These are phyloP conservation scores for Quadroppia sp. DNA, from an alignment of 2,888 invertebrate genomes.

Conservation along the genomic window DNA sequence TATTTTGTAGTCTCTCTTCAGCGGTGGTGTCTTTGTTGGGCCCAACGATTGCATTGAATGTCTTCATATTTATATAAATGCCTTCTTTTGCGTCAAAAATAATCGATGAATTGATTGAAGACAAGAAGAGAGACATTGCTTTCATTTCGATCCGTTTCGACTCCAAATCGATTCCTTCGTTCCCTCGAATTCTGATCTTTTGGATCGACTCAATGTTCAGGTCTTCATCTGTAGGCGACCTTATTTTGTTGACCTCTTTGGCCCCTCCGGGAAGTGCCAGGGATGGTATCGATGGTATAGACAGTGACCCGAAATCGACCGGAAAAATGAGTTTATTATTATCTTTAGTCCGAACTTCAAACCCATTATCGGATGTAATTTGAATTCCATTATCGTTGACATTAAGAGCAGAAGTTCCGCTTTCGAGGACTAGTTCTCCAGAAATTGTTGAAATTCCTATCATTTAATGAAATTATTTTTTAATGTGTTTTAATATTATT, in stretches of 20 bases:
- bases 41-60: background rate
- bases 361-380: slow-evolving; percentile 37
- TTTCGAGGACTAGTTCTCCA: slow-evolving; percentile 37
- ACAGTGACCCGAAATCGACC: slow-evolving; percentile 35
- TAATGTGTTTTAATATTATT: too few species aligned
- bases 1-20: slow-evolving; percentile 35
- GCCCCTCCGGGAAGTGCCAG: slow-evolving; percentile 37
- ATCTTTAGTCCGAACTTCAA: slow-evolving; percentile 35
- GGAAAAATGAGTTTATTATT: slow-evolving; percentile 40
- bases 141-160: slow-evolving; percentile 34
- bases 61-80: slow-evolving; percentile 37
- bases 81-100: slow-evolving; percentile 41
- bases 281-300: slow-evolving; percentile 36
- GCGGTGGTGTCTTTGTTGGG: background rate
- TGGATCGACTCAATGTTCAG: slow-evolving; percentile 26
- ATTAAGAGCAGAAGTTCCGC: slow-evolving; percentile 35
- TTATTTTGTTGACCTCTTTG: slow-evolving; percentile 42
- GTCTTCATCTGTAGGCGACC: slow-evolving; percentile 42
- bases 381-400: slow-evolving; percentile 37
- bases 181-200: slow-evolving; percentile 38
- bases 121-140: slow-evolving; percentile 20
- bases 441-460: slow-evolving; percentile 32
- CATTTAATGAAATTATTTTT: background rate
- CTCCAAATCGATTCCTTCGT: slow-evolving; percentile 41
- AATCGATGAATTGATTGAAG: slow-evolving; percentile 39